Evolutionary conservation across 2,888 invertebrate genomes (phyloP).

Genomic region (Spilosoma lubricipeda): DNA sequence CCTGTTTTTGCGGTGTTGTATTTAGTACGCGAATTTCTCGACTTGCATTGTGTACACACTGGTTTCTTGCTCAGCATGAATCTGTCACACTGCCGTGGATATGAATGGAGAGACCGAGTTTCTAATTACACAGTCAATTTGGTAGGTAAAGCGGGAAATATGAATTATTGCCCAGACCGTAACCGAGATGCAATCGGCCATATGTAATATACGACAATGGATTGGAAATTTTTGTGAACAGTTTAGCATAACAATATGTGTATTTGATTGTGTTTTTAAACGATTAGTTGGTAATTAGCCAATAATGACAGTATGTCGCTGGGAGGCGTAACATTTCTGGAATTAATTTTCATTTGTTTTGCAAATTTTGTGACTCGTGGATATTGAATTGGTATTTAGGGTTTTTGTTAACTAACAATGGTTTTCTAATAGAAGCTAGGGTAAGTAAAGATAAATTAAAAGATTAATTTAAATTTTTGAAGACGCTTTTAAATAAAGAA

Average conservation of each 20-base stretch:
- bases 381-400: constrained; percentile 12
- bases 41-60: constrained; percentile 79
- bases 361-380: constrained; percentile 39
- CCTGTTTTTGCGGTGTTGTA: constrained; percentile 85
- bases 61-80: constrained; percentile 82
- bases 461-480: not conserved
- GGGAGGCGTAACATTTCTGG: constrained; percentile 34
- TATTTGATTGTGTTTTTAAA: constrained; percentile 66
- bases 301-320: constrained; percentile 53
- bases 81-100: constrained; percentile 67
- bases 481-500: not conserved
- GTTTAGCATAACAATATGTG: constrained; percentile 72
- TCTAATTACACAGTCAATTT: constrained; percentile 86
- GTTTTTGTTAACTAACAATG: not conserved
- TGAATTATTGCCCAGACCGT: constrained; percentile 79
- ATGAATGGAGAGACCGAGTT: constrained; percentile 73
- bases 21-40: constrained; percentile 81
- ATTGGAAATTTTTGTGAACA: constrained; percentile 58
- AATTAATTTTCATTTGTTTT: constrained; percentile 39
- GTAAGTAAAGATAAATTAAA: not conserved
- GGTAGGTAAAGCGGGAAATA: constrained; percentile 76
- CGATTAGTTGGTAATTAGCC: constrained; percentile 71
- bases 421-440: not conserved
- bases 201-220: constrained; percentile 72
- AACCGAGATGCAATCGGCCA: constrained; percentile 80